phyloP scores from a whole-genome alignment of 2,888 invertebrate genomes.

The Aporophyla lueneburgensis region DNA sequence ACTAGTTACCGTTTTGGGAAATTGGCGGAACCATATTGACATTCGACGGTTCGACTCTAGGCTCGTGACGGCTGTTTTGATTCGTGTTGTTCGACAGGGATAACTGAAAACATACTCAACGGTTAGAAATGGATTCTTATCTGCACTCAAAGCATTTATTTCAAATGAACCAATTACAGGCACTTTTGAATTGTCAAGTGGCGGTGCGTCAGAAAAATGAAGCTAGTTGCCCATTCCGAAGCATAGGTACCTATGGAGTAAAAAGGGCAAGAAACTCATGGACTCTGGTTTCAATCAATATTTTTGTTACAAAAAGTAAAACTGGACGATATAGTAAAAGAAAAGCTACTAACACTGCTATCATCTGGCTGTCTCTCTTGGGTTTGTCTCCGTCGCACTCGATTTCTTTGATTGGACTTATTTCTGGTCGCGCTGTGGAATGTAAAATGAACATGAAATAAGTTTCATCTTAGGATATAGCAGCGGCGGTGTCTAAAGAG shows the following conservation, averaged over 20 bases:
- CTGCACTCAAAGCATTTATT: too few relatives aligned
- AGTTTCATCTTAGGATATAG: background rate
- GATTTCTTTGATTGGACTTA: constrained; percentile 86
- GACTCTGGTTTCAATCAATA: too few relatives aligned
- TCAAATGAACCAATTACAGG: too few relatives aligned
- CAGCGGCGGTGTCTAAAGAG: too few relatives aligned
- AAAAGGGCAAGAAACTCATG: too few relatives aligned
- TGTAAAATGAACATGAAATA: constrained; percentile 14
- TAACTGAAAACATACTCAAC: constrained; percentile 67
- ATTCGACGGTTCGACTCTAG: constrained; percentile 79
- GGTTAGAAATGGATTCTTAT: background rate
- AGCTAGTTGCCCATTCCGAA: too few relatives aligned
- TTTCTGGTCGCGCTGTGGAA: constrained; percentile 82
- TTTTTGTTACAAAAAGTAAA: too few relatives aligned
- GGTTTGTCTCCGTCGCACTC: constrained; percentile 81
- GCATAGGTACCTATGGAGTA: too few relatives aligned
- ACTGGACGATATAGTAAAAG: constrained; percentile 9
- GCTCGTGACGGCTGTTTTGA: constrained; percentile 80
- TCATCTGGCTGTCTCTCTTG: constrained; percentile 84
- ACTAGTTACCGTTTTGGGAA: constrained; percentile 79
- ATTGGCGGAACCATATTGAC: constrained; percentile 85
- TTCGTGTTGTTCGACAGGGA: constrained; percentile 77
- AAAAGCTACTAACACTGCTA: constrained; percentile 75
- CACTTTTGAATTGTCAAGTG: too few relatives aligned
- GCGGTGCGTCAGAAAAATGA: too few relatives aligned